Conservation (phyloP, 2,113 vertebrate genomes). For the Hypocryptadius cinnamomeus region DNA sequence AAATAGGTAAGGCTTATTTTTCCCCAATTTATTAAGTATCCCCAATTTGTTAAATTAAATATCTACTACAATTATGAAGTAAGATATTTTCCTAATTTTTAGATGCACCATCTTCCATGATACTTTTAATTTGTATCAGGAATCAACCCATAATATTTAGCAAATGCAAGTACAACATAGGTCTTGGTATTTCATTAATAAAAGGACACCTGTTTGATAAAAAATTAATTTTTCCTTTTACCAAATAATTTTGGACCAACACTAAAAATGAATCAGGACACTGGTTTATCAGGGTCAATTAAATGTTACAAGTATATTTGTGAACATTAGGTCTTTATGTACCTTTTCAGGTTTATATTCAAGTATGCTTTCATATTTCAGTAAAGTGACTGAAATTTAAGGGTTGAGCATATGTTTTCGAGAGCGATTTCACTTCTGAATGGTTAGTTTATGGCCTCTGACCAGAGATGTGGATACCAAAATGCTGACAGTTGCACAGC, state of each 20-base stretch:
- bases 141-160: neutral
- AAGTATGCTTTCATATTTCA: neutral
- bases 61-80: neutral
- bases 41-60: neutral
- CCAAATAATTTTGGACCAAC: neutral
- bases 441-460: neutral
- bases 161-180: neutral
- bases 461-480: neutral
- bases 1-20: neutral
- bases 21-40: neutral
- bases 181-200: neutral
- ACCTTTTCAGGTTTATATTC: neutral
- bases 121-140: neutral
- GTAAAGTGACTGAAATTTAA: neutral
- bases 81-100: neutral
- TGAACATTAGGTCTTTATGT: neutral
- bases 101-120: neutral
- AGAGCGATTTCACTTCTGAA: neutral
- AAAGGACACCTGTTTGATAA: neutral
- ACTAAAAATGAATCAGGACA: neutral
- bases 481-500: neutral
- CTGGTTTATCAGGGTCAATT: neutral
- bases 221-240: neutral
- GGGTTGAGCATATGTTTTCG: neutral
- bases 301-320: neutral